Base-by-base conservation (phyloP, 2,888 invertebrate species). In the Chouioia cunea region DNA sequence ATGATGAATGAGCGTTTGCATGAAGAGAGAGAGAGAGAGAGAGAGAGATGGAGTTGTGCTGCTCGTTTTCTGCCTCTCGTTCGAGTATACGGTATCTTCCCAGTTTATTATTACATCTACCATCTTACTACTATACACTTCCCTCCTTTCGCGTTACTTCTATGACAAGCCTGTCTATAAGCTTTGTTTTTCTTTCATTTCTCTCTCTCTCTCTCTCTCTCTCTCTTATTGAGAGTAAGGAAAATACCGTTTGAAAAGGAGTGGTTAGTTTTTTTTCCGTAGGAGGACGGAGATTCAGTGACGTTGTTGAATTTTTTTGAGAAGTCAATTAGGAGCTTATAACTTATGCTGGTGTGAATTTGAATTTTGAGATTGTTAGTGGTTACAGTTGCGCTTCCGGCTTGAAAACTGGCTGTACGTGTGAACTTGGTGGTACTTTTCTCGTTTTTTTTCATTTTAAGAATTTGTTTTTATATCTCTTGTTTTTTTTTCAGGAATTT, bases 151-250 rank as follows among this genome's bases (percentile, higher is more conserved):
- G 74, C 75, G 72, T 71, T 71, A 71, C 66, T 73, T 10, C 36
- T 36, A 1, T 1, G 36, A 36, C 73, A 70, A 70, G 70, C 67
- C 70, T 67, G 58, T 27, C 62, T 62, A 18, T 62, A 59, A 65
- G 67, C 53, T 44, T 71, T 71, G 71, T 73, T 73, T 69, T 71
- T 74, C 73, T 74, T 71, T 64, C 68, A 12, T 63, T 70, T 58
- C 22, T 20, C 54, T n/a, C n/a, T n/a, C n/a, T n/a, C 59, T 36
- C 36, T 3, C 59, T 59, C 48, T 64, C 52, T 47, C 27, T 44
- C 50, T 3, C 3, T 2, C 18, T 2, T 16, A 8, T 50, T 6
- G 47, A 65, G 59, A 60, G 65, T 15, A 44, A 70, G 65, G 54
- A 65, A 59, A 70, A 65, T 54, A 60, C 54, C 16, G 43, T 16